Evolutionary conservation across 2,888 invertebrate genomes (phyloP).

Genomic region (Apodemia duryi): DNA sequence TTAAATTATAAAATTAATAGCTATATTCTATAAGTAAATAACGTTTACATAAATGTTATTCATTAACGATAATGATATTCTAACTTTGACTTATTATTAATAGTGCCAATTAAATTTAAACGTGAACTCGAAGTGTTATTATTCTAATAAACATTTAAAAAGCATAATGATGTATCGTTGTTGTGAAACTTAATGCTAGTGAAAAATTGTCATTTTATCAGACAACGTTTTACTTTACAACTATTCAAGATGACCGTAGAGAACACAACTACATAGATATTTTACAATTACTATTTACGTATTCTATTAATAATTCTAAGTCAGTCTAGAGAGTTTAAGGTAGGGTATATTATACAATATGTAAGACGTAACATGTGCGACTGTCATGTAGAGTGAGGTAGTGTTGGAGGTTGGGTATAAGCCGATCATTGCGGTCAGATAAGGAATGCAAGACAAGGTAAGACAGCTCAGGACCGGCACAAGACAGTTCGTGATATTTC

Average conservation of each 20-base stretch:
- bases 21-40: conserved; percentile 39
- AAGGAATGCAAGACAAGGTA: conserved; percentile 13
- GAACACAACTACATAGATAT: conserved; percentile 41
- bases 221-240: conserved; percentile 31
- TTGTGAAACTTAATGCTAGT: conserved; percentile 52
- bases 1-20: conserved; percentile 28
- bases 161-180: conserved; percentile 68
- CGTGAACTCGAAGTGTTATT: conserved; percentile 53
- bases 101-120: conserved; percentile 68
- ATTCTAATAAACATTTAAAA: conserved; percentile 46
- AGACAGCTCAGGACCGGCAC: conserved; percentile 11
- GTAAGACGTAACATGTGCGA: conserved; percentile 49
- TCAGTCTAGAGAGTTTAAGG: conserved; percentile 74
- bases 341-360: conserved; percentile 36
- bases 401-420: conserved; percentile 27
- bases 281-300: conserved; percentile 49
- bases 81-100: conserved; percentile 52
- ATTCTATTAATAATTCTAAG: conserved; percentile 65
- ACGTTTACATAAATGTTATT: conserved; percentile 38
- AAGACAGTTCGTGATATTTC: background rate
- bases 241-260: conserved; percentile 31
- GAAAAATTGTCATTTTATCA: conserved; percentile 34
- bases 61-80: conserved; percentile 49
- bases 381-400: conserved; percentile 58
- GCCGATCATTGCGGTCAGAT: conserved; percentile 18